Evolutionary conservation across 2,797 vertebrate species (phyloP), one percentile per base, ranked within the genome.

Genomic region (Pagetopsis macropterus): DNA sequence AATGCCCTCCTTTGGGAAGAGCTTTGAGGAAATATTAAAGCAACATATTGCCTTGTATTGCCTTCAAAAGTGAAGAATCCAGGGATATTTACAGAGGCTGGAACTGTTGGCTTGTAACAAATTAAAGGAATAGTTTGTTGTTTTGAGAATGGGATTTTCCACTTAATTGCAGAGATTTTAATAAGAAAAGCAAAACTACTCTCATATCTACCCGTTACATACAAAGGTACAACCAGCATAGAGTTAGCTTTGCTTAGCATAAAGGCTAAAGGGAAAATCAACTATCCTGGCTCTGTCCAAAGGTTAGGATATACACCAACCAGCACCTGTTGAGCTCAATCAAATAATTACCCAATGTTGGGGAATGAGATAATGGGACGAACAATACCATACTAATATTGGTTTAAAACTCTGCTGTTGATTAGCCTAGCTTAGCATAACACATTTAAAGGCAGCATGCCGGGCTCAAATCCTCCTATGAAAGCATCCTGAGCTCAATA

Each of bases 21-120:
- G 58, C 37, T 71, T 74, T 84, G 27, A 58, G 56, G 27, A 80
- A 61, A 9, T 51, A 37, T 84, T 76, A 56, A 71, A 70, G 62
- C 44, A 3, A n/a, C 17, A 43, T 49, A 1, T 43, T 33, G 46
- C 46, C 10, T 61, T 62, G 12, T 27, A 19, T 45, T 43, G 59
- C 67, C 67, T 57, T 46, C 14, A 57, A 44, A 59, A 48, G 55
- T 16, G 4, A 70, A 37, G 23, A 21, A 51, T 58, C 19, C 7
- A 17, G 1, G 16, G 7, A 14, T 16, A 16, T 46, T 46, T 5
- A 27, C 27, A 27, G 27, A 46, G 44, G 14, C 16, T 46, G 14
- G 44, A 33, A 55, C 52, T 17, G 16, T 46, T 58, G 45, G 23
- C 37, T 52, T 45, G 15, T 45, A 15, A 57, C 2, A 4, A 6